Evolutionary conservation across 2,113 vertebrate species (phyloP), one percentile per base, ranked within the genome.

Genomic region (Amphiprion percula): DNA sequence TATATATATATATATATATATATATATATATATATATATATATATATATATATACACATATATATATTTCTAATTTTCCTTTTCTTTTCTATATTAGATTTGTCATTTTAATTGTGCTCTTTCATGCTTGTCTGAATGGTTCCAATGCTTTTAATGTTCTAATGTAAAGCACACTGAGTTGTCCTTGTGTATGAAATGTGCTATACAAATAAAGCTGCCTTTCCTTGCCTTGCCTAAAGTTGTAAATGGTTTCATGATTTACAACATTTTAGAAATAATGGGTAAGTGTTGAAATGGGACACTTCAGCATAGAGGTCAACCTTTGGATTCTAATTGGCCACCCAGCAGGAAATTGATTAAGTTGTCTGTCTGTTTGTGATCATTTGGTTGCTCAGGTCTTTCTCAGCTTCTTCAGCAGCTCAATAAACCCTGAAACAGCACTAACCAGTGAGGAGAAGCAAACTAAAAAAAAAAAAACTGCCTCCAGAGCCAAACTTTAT

Each of bases 361-460:
- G 53, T 26, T 9, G 58, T 67, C 30, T 60, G 52, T 72, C 21
- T 33, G 79, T 16, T 60, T 63, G 59, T 7, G 47, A 74, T 55
- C 16, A 55, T 60, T 21, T 23, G 47, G 23, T 6, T 1, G 9
- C 47, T 86, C 68, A 67, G 81, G 24, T 53, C 49, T 44, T 46
- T 33, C 33, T 81, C 66, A 70, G 66, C 66, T 15, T 52, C 52
- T 56, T 71, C 73, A 75, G 82, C 66, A 37, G 65, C 17, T 85
- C 86, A 59, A 82, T 85, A 87, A 82, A 84, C 5, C 37, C 82
- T 85, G 82, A 88, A 72, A 37, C 79, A 83, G 84, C 86, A 87
- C 75, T 19, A 68, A 79, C 47, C 64, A 47, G 19, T 0, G 58
- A 4, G 21, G 50, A 12, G 64, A 77, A 33, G 41, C 23, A 41